Evolutionary conservation across 2,888 invertebrate genomes (phyloP).

Genomic region (Diplolepis rosae): DNA sequence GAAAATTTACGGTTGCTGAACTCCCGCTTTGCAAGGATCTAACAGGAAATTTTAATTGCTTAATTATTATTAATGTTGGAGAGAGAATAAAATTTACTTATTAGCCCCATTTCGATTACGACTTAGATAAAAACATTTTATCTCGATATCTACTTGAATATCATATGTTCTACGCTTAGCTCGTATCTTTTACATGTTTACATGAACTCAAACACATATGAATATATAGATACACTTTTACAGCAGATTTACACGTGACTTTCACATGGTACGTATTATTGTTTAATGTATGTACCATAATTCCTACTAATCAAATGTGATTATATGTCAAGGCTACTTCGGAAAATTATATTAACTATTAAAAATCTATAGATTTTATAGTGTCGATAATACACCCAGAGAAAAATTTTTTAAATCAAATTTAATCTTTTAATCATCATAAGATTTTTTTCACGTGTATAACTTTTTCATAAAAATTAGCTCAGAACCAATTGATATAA

Average conservation of each 20-base stretch:
- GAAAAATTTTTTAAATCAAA: no score
- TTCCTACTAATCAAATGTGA: slow-evolving; percentile 48
- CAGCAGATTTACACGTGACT: slow-evolving; percentile 35
- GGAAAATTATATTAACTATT: no score
- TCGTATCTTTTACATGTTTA: background rate
- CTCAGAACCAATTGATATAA: no score
- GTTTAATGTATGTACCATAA: slow-evolving; percentile 37
- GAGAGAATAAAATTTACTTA: background rate
- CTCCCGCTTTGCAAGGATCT: no score
- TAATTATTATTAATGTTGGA: background rate
- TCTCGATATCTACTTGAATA: slow-evolving; percentile 3
- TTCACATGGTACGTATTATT: slow-evolving; percentile 38
- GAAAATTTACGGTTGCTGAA: no score
- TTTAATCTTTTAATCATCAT: no score
- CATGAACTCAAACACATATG: background rate
- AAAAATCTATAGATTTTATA: no score
- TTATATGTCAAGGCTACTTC: slow-evolving; percentile 22
- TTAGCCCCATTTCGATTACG: background rate
- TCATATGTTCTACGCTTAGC: background rate
- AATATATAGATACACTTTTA: background rate
- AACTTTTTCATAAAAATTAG: no score
- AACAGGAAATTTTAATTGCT: background rate
- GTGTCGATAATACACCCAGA: no score
- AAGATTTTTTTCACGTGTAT: no score
- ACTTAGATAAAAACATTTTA: slow-evolving; percentile 16